Evolutionary conservation across 2,797 vertebrate species (phyloP), one percentile per base, ranked within the genome.

Genomic region (Sciaenops ocellatus): DNA sequence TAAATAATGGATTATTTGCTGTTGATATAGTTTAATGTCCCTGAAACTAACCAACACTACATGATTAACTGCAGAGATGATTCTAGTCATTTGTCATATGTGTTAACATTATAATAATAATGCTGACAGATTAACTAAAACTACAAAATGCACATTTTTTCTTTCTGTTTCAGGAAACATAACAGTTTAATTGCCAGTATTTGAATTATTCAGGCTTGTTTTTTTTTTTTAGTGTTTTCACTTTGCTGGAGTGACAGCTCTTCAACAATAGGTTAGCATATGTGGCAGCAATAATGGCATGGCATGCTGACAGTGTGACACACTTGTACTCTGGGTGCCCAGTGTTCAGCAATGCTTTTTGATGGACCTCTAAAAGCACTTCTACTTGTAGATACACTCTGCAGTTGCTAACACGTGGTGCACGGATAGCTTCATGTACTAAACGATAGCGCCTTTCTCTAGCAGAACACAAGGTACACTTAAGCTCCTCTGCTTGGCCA

Each of bases 1-100:
- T 76, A 73, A 60, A 86, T 75, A 67, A 82, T 71, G 24, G 46
- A 82, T 75, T 42, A 50, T 68, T 69, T 72, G 8, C 20, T 74
- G 34, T 73, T 82, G 47, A 60, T 76, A 60, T 75, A 54, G 38
- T 82, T 54, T 41, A 75, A 57, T 66, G 54, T 66, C 60, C 52
- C 73, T 74, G 72, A 82, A 80, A 73, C 22, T 41, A 57, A 16
- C 26, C 34, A 44, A 48, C 4, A n/a, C 8, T 8, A 38, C 34
- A 34, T 68, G 42, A 78, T 62, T 28, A 72, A 69, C 16, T 26
- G 42, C 7, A 72, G 1, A 3, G n/a, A 44, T 3, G 54, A 62
- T 52, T 60, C 5, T 12, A n/a, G 56, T 47, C 24, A 57, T 69
- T 73, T 64, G 47, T 61, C 48, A 48, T 24, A 41, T 54, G 44